phyloP scores from a whole-genome alignment of 2,797 vertebrate species.

The Gymnopithys bicolor region DNA sequence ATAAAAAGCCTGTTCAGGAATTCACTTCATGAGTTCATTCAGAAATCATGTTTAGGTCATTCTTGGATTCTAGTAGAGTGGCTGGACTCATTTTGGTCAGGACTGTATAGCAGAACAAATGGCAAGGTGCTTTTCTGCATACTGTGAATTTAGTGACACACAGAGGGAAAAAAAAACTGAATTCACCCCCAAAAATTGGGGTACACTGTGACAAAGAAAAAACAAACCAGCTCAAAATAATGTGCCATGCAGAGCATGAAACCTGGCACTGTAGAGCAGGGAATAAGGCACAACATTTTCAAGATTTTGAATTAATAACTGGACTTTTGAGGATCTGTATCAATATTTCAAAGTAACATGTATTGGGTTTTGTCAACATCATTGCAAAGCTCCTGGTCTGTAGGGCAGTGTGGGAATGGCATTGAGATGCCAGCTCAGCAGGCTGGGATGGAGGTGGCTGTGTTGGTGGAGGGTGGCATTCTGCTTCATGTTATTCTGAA shows the following conservation, averaged over 20 bases:
- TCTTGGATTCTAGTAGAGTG: neutral
- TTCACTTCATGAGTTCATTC: neutral
- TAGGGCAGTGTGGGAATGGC: neutral
- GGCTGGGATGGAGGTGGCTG: no score
- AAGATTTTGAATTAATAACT: neutral
- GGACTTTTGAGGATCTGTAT: neutral
- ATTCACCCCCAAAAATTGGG: neutral
- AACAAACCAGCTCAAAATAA: neutral
- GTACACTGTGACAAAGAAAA: fast-evolving
- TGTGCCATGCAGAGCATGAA: neutral
- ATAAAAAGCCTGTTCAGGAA: neutral
- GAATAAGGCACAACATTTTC: neutral
- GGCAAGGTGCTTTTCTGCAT: neutral
- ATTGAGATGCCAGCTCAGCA: fast-evolving
- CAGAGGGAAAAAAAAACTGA: neutral
- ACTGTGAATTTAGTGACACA: neutral
- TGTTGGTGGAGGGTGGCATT: neutral
- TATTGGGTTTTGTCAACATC: fast-evolving
- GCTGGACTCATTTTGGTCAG: neutral
- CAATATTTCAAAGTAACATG: neutral
- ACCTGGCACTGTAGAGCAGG: neutral
- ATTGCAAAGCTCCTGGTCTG: fast-evolving
- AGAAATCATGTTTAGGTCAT: neutral
- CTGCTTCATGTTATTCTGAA: neutral
- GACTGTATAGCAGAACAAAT: neutral